Evolutionary conservation across 37 sponge, comb jelly and placozoan genomes (phyloP), one percentile per base, ranked within the genome.

Genomic region (Axinella damicornis): DNA sequence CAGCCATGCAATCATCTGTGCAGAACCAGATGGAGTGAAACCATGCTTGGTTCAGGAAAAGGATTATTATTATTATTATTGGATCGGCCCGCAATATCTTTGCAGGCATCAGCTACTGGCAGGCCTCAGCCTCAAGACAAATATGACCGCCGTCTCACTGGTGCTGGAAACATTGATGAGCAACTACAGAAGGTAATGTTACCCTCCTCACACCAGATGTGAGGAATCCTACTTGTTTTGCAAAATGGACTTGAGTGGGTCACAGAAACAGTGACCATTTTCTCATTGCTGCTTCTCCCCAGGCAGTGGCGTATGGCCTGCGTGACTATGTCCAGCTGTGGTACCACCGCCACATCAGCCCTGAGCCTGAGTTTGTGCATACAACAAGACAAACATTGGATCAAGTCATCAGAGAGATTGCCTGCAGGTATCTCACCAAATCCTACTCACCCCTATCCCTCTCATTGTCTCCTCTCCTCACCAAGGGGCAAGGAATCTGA

Each of bases 291-390:
- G 22, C 33, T 28, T 38, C 12, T 69, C 5, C 38, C 19, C 58
- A 91, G 92, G 38, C 69, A 13, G 0, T 91, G 36, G 25, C 58
- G 18, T 74, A 72, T 13, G 62, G 79, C 16, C 19, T 77, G 21
- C 61, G 90, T 30, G 89, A 92, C 79, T 77, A 53, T 25, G 64
- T 92, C 31, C 70, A 87, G 76, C 41, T 58, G n/a, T 92, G 92
- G 92, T 92, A 77, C 46, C 74, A 91, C 28, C 56, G 52, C 15
- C 67, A 67, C 40, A 76, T 92, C 53, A 87, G 79, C 27, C 81
- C 77, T 2, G 77, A 86, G 53, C 77, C 92, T 16, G 62, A 58
- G 21, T 75, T 88, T 73, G 46, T 85, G 28, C 27, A 61, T 14
- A 19, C 37, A 20, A 82, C 65, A 69, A 30, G 34, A 12, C 36